These are phyloP conservation scores for Tromatobia lineatoria DNA, from an alignment of 2,888 invertebrate species.

Conservation along the genomic window DNA sequence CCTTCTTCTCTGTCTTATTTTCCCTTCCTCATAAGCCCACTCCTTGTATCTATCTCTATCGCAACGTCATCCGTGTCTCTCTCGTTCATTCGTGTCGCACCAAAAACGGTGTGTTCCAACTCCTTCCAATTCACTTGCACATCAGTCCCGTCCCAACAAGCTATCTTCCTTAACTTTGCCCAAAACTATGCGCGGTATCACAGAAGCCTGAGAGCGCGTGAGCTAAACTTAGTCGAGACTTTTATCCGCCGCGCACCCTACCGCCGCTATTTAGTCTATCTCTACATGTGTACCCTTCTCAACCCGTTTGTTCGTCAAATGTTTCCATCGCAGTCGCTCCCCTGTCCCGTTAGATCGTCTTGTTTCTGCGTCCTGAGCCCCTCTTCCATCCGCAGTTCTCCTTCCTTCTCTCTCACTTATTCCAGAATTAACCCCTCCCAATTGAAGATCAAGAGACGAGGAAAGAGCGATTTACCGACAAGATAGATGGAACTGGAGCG, in stretches of 20 bases:
- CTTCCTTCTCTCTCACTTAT: constrained; percentile 24
- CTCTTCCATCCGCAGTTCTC: constrained; percentile 4
- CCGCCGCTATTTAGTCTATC: neutral
- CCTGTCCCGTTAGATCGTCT: neutral
- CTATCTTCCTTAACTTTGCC: constrained; percentile 12
- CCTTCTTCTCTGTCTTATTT: constrained; percentile 47
- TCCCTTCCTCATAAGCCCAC: constrained; percentile 34
- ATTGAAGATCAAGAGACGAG: constrained; percentile 52
- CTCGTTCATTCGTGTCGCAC: constrained; percentile 24
- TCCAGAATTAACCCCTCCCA: constrained; percentile 66
- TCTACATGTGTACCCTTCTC: constrained; percentile 16
- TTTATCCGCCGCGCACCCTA: constrained; percentile 58
- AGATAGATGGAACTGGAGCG: constrained; percentile 15
- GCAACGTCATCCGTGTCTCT: constrained; percentile 46
- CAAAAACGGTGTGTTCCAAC: constrained; percentile 11
- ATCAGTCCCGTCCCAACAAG: neutral
- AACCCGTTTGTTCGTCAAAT: constrained; percentile 39
- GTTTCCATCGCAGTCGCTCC: constrained; percentile 29
- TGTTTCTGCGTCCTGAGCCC: constrained; percentile 29
- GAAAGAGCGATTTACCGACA: constrained; percentile 20
- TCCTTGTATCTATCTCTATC: constrained; percentile 37
- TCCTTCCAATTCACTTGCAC: constrained; percentile 11
- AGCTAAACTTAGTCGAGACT: constrained; percentile 62
- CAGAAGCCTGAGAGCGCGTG: constrained; percentile 69
- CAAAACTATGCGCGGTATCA: constrained; percentile 58